Evolutionary conservation across 1,140 invertebrate species (phyloP), one percentile per base, ranked within the genome.

Genomic region (Tetragnatha versicolor): DNA sequence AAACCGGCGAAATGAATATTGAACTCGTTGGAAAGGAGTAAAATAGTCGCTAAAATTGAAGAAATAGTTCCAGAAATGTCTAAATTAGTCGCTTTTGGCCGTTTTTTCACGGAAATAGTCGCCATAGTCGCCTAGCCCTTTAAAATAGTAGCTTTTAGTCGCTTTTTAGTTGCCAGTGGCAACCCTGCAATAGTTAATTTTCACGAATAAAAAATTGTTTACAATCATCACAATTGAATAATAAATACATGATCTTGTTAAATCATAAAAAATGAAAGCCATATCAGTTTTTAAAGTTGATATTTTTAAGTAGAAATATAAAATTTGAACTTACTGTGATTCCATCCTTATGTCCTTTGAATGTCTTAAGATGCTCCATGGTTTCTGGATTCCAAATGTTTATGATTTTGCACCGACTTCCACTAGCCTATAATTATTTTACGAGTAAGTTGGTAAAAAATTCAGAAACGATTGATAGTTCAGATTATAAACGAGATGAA

Each of bases 371-470:
- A 81, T 91, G 90, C 83, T 91, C 90, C 80, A 97, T 87, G 58
- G 89, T 91, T 7, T 89, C 87, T 7, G 93, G 90, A 85, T 94
- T 90, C 92, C 95, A 96, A 47, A 98, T 90, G 82, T 92, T 90
- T 69, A 98, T 93, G 80, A 92, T 85, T 70, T 90, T 90, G 69
- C 91, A 90, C 76, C 89, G 87, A 85, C 95, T 93, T 47, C 94
- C 94, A 53, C 93, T 88, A 2, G 90, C 93, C 86, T 89, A 51
- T 25, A 72, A 73, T 55, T 10, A 51, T n/a, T n/a, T n/a, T n/a
- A n/a, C n/a, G n/a, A n/a, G n/a, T 17, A 39, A 7, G 12, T 5
- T 65, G 14, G 12, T 22, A 37, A 3, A 37, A 12, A 14, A 14
- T 2, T 60, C 12, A 31, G 33, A 60, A 31, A 14, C 55, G 1